These are phyloP conservation scores for Spicauda simplicius DNA, from an alignment of 2,888 invertebrate species.

Conservation along the genomic window DNA sequence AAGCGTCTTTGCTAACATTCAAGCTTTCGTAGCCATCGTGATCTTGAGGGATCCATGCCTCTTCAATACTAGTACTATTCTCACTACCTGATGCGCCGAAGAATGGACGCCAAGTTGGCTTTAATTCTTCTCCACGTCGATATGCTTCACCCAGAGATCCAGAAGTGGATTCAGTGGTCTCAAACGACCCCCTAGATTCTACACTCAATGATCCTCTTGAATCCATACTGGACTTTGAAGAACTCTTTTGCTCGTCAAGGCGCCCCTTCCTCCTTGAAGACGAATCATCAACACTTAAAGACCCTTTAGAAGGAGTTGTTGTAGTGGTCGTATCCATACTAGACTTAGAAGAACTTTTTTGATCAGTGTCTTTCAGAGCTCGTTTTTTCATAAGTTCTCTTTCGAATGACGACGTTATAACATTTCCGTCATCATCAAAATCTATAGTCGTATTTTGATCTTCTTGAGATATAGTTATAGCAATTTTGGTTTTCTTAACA, in stretches of 20 bases:
- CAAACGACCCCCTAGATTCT: slow-evolving; percentile 89
- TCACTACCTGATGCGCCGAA: slow-evolving; percentile 91
- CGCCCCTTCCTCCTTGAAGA: slow-evolving; percentile 75
- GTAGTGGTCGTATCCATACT: slow-evolving; percentile 83
- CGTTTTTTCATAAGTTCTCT: slow-evolving; percentile 74
- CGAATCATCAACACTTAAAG: slow-evolving; percentile 80
- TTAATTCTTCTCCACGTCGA: slow-evolving; percentile 88
- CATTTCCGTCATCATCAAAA: slow-evolving; percentile 80
- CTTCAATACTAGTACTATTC: slow-evolving; percentile 93
- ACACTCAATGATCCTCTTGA: slow-evolving; percentile 87
- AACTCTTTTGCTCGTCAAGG: slow-evolving; percentile 81
- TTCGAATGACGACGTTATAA: slow-evolving; percentile 76
- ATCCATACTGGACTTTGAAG: slow-evolving; percentile 87
- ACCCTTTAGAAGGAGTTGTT: slow-evolving; percentile 79
- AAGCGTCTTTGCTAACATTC: slow-evolving; percentile 76
- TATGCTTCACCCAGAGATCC: slow-evolving; percentile 90
- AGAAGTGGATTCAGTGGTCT: slow-evolving; percentile 90
- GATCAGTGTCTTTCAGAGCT: slow-evolving; percentile 73
- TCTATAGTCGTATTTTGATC: slow-evolving; percentile 82
- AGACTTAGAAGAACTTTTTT: slow-evolving; percentile 85
- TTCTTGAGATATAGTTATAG: slow-evolving; percentile 82
- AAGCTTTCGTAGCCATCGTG: slow-evolving; percentile 86
- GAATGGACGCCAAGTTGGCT: slow-evolving; percentile 93
- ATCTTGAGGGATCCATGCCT: slow-evolving; percentile 92
- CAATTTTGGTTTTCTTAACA: slow-evolving; percentile 80